These are phyloP conservation scores for Iselma pallidipennis DNA, from an alignment of 2,888 invertebrate genomes.

Conservation along the genomic window DNA sequence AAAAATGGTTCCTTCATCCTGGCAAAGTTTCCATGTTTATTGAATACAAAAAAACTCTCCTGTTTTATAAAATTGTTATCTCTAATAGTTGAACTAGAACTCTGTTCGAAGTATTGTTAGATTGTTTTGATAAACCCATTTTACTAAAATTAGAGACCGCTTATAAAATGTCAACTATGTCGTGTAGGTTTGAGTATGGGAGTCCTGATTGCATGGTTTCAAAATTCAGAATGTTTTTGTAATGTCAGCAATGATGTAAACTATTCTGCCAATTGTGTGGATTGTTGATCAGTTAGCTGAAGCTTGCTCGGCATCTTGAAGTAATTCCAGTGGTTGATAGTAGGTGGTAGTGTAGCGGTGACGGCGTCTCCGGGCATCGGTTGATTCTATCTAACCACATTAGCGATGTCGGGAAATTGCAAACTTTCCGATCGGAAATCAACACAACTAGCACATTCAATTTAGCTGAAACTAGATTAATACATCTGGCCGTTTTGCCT, in stretches of 20 bases:
- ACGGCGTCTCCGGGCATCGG: not conserved
- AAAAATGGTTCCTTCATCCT: not conserved
- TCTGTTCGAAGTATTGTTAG: not conserved
- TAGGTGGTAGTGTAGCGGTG: not conserved
- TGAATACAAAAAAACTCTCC: too few species aligned
- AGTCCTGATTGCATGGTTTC: not conserved
- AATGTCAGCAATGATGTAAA: not conserved
- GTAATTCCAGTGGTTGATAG: not conserved
- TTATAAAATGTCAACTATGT: not conserved
- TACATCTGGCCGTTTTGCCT: slow-evolving; percentile 12
- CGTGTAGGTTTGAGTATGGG: not conserved
- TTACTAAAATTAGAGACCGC: not conserved
- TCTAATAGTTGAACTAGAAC: not conserved
- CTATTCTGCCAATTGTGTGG: not conserved
- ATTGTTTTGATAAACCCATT: not conserved
- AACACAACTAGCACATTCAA: slow-evolving; percentile 12
- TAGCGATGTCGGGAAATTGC: not conserved
- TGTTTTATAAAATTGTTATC: too few species aligned
- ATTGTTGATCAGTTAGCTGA: slow-evolving; percentile 1
- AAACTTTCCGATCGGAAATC: not conserved
- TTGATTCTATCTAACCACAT: slow-evolving; percentile 2
- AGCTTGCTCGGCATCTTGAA: slow-evolving; percentile 1
- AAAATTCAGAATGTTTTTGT: not conserved
- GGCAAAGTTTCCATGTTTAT: not conserved
- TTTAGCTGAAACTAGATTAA: slow-evolving; percentile 17